These are phyloP conservation scores for Struthio camelus DNA, from an alignment of 2,113 vertebrate genomes.

Conservation along the genomic window DNA sequence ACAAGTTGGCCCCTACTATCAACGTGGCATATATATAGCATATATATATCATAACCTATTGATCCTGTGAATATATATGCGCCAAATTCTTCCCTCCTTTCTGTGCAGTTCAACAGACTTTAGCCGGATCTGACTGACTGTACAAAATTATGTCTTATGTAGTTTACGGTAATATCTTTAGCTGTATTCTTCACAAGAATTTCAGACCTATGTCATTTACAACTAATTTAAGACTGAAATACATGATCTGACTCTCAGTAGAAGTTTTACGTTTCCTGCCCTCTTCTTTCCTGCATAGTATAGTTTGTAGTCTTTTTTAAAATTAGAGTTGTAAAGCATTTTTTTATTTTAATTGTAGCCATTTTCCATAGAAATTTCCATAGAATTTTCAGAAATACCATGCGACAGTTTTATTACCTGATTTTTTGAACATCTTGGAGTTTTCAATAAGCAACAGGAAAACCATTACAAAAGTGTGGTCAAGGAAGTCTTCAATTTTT, in stretches of 20 bases:
- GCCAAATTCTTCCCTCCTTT: not conserved
- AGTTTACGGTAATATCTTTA: not conserved
- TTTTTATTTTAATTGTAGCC: not conserved
- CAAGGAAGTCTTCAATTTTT: slow-evolving; percentile 38
- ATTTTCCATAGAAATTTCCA: not conserved
- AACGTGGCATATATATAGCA: not conserved
- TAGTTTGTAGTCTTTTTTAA: not conserved
- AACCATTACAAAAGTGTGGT: not conserved
- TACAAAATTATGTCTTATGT: not conserved
- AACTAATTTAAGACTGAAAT: not conserved
- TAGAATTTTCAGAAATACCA: slow-evolving; percentile 19
- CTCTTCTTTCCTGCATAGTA: not conserved
- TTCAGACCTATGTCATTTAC: not conserved
- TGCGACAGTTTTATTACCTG: slow-evolving; percentile 14
- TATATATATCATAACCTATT: not conserved
- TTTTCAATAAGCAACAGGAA: slow-evolving; percentile 33
- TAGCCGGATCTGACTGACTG: not conserved
- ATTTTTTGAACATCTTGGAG: slow-evolving; percentile 26
- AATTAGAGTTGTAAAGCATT: not conserved
- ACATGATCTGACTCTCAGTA: not conserved
- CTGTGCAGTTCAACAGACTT: not conserved
- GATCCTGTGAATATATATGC: not conserved
- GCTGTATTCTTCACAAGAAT: not conserved
- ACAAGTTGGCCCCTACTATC: not conserved
- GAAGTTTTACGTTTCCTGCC: not conserved